Evolutionary conservation across 1,140 invertebrate species (phyloP), one percentile per base, ranked within the genome.

Genomic region (Portunus trituberculatus): DNA sequence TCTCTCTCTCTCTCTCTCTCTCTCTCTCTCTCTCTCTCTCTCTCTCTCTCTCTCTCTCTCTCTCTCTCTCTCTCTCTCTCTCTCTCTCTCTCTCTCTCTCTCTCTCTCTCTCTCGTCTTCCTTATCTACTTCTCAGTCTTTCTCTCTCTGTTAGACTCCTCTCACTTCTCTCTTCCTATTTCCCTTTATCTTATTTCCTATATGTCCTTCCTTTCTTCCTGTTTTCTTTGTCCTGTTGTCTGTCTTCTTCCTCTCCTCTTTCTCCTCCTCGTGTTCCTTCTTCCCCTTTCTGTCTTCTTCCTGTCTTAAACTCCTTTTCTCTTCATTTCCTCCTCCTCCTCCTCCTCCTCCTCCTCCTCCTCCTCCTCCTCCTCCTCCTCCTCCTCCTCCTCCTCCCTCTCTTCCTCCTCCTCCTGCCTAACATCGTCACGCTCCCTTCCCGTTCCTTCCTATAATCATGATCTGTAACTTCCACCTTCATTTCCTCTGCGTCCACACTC

Each of bases 21-120:
- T 31, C 82, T 84, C 29, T 84, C 25, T 84, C 25, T 28, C 29
- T 84, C 25, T 84, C 29, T 31, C 29, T 84, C 29, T 31, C 29
- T n/a, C 25, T 84, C 25, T 84, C 25, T n/a, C 25, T 84, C 82
- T 31, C 25, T 84, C 25, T n/a, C 25, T 84, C 82, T 84, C 25
- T 31, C 82, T 28, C 29, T 84, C 29, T 84, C 29, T 31, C 25
- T 84, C 29, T 84, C 82, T 84, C 82, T 31, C 82, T 31, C 82
- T 31, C 82, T n/a, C 25, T n/a, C 29, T 31, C 82, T 31, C 82
- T 84, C 82, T 84, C 82, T 84, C 82, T 84, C 82, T 84, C 82
- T 45, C 87, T 89, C 87, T 45, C 87, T 89, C 87, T 14, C 8
- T 45, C 39, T 25, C 39, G 46, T 32, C 25, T 28, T 87, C 84